These are phyloP conservation scores for Drosophila willistoni DNA, from an alignment of 1,140 invertebrate genomes.

Conservation along the genomic window DNA sequence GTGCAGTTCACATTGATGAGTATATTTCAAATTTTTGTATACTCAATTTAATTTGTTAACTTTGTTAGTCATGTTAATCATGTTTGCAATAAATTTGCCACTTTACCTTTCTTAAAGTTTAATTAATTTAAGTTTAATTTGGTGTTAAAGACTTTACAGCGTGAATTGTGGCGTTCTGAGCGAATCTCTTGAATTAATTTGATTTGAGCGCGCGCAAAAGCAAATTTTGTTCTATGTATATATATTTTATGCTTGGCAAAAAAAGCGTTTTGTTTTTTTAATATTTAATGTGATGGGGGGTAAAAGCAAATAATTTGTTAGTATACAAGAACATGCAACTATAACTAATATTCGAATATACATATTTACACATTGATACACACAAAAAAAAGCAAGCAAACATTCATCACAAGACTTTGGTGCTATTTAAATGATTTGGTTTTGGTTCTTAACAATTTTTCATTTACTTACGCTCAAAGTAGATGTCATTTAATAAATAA, in stretches of 20 bases:
- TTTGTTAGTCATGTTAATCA: slow-evolving; percentile 50
- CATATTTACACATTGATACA: slow-evolving; percentile 18
- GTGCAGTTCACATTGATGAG: slow-evolving; percentile 30
- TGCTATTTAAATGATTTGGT: slow-evolving; percentile 13
- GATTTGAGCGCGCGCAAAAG: slow-evolving; percentile 56
- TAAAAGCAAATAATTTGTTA: slow-evolving; percentile 62
- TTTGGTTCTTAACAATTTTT: slow-evolving; percentile 27
- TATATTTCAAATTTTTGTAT: slow-evolving; percentile 18
- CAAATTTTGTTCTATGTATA: slow-evolving; percentile 48
- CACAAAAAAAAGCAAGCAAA: slow-evolving; percentile 34
- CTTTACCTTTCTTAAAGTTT: slow-evolving; percentile 61
- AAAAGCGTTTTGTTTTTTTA: slow-evolving; percentile 58
- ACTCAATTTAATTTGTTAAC: slow-evolving; percentile 8
- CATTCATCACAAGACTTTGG: not conserved
- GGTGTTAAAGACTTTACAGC: slow-evolving; percentile 71
- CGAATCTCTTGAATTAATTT: slow-evolving; percentile 46
- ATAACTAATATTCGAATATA: slow-evolving; percentile 42
- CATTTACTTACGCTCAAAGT: slow-evolving; percentile 71
- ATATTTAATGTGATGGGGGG: slow-evolving; percentile 46
- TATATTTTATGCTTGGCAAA: slow-evolving; percentile 41
- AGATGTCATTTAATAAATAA: slow-evolving; percentile 30
- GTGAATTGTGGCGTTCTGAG: slow-evolving; percentile 72
- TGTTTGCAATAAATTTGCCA: slow-evolving; percentile 38
- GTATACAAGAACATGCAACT: slow-evolving; percentile 54
- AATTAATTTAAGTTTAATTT: slow-evolving; percentile 51